Evolutionary conservation across 2,797 vertebrate genomes (phyloP).

Genomic region (Mareca penelope): DNA sequence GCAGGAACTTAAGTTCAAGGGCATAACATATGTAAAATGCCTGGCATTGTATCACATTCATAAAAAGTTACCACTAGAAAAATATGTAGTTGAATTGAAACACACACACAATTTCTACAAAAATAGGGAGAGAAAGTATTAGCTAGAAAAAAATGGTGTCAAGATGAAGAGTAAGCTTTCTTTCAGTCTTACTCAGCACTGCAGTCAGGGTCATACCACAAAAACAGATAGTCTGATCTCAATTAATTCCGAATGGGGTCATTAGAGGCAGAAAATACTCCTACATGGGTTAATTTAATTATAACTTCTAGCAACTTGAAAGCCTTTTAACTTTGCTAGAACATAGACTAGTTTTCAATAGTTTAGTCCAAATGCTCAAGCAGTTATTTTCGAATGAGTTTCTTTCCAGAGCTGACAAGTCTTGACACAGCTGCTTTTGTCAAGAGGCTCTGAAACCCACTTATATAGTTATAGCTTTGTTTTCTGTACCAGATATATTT

Average conservation of each 20-base stretch:
- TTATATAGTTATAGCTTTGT: neutral
- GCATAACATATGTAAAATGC: conserved; percentile 38
- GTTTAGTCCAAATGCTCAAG: neutral
- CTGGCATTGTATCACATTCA: conserved; percentile 25
- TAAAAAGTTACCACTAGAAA: conserved; percentile 37
- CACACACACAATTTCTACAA: neutral
- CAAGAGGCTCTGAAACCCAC: neutral
- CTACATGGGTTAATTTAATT: neutral
- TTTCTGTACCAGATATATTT: neutral
- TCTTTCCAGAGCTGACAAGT: conserved; percentile 17
- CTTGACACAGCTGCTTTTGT: neutral
- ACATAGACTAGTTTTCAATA: neutral
- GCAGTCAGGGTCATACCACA: neutral
- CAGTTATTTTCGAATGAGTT: neutral
- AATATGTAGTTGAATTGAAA: conserved; percentile 31
- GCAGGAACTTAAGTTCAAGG: conserved; percentile 15
- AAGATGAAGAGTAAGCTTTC: neutral
- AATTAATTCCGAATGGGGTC: neutral
- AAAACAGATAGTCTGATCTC: neutral
- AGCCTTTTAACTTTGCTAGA: neutral
- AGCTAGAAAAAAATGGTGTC: neutral
- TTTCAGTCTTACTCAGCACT: neutral
- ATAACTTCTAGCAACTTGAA: neutral
- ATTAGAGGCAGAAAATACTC: conserved; percentile 14
- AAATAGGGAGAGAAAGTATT: neutral